phyloP scores from a whole-genome alignment of 2,888 invertebrate genomes.

The Epinotia brunnichana region DNA sequence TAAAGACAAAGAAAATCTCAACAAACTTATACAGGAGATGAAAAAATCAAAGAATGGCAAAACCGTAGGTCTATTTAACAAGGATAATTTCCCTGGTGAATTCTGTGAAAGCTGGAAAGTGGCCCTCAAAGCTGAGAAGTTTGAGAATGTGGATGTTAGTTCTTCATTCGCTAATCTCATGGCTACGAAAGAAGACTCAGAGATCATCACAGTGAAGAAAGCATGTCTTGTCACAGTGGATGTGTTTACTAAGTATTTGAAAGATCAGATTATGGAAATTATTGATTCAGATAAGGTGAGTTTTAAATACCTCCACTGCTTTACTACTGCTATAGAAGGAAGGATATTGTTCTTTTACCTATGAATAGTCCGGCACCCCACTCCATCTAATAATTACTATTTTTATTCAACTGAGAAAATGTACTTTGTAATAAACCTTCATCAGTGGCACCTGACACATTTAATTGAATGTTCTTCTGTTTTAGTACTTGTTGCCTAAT shows the following conservation, averaged over 20 bases:
- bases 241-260: conserved; percentile 97
- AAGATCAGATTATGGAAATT: conserved; percentile 99
- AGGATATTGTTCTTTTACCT: too few relatives aligned
- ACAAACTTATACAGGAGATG: conserved; percentile 89
- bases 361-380: too few relatives aligned
- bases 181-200: conserved; percentile 97
- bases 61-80: conserved; percentile 93
- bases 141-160: conserved; percentile 94
- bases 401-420: too few relatives aligned
- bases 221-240: conserved; percentile 97
- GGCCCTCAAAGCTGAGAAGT: conserved; percentile 89
- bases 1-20: conserved; percentile 96
- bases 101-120: conserved; percentile 96
- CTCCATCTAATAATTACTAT: too few relatives aligned
- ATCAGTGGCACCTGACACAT: too few relatives aligned
- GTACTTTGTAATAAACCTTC: too few relatives aligned
- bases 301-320: conserved; percentile 68
- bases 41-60: conserved; percentile 95
- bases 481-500: too few relatives aligned
- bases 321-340: too few relatives aligned
- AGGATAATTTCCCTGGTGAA: conserved; percentile 96
- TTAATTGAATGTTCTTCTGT: too few relatives aligned
- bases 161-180: conserved; percentile 92
- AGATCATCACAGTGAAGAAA: conserved; percentile 94
- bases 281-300: conserved; percentile 97